Percentiles rank a stretch among this genome's conserved stretches.
Evolutionary conservation across 2,888 invertebrate species (phyloP).

Genomic region (Syrista parreyssii): DNA sequence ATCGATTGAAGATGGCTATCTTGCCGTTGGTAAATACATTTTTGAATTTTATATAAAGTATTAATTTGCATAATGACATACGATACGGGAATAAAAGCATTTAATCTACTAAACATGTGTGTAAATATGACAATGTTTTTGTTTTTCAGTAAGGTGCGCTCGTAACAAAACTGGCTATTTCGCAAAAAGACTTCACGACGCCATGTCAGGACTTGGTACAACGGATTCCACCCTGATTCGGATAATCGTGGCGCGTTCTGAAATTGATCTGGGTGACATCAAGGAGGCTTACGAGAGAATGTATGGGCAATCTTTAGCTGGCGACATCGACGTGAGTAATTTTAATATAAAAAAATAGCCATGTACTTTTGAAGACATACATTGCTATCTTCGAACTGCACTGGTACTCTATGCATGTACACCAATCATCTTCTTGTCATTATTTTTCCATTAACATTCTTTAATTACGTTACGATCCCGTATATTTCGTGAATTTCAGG

Average conservation of each 20-base stretch:
- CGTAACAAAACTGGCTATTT: conserved; percentile 86
- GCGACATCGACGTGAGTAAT: conserved; percentile 80
- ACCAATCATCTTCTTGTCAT: not conserved
- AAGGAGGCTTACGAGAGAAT: conserved; percentile 81
- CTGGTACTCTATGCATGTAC: not conserved
- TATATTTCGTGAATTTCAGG: conserved; percentile 70
- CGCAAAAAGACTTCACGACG: conserved; percentile 85
- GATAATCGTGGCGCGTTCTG: conserved; percentile 83
- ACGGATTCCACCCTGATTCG: conserved; percentile 89
- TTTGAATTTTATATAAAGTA: not conserved
- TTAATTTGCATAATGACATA: no score
- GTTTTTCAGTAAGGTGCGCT: conserved; percentile 75
- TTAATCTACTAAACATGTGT: no score
- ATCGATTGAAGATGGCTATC: conserved; percentile 78
- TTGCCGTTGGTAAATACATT: conserved; percentile 74
- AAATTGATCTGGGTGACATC: conserved; percentile 89
- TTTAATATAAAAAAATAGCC: not conserved
- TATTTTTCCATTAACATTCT: not conserved
- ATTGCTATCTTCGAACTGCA: not conserved
- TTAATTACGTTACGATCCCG: conserved; percentile 5
- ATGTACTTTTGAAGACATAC: conserved; percentile 1
- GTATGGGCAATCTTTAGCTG: conserved; percentile 82
- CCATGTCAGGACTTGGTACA: conserved; percentile 92
- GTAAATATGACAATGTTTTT: not conserved
- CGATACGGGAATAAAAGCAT: no score